Percentiles rank a stretch among this genome's conserved stretches.
Evolutionary conservation across 2,888 invertebrate species (phyloP).

Genomic region (Zygaena filipendulae): DNA sequence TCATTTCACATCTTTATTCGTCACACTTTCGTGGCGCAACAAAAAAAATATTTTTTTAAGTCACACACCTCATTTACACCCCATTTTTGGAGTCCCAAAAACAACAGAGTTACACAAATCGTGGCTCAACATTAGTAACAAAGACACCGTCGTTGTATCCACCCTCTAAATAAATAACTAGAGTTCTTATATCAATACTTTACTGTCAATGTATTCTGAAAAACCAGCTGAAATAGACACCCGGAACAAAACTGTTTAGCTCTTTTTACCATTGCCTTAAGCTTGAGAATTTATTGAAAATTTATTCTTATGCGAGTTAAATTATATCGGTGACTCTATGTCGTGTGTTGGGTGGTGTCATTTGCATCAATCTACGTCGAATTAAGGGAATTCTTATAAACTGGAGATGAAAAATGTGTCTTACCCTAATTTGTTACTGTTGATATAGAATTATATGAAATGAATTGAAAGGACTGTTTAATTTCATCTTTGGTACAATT

Average conservation of each 20-base stretch:
- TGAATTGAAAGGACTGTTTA: conserved; percentile 32
- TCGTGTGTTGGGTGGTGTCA: conserved; percentile 41
- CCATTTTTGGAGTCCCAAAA: too few relatives aligned
- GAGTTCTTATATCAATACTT: conserved; percentile 45
- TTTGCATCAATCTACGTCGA: conserved; percentile 57
- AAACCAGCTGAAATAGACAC: too few relatives aligned
- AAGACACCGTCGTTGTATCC: conserved; percentile 25
- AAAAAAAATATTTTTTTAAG: too few relatives aligned
- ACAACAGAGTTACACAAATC: conserved; percentile 12
- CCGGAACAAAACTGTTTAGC: too few relatives aligned
- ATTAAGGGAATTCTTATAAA: conserved; percentile 48
- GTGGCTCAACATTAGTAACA: conserved; percentile 23
- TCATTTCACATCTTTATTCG: too few relatives aligned
- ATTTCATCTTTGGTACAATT: too few relatives aligned
- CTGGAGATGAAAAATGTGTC: conserved; percentile 31
- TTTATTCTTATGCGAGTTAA: conserved; percentile 2
- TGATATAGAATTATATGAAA: too few relatives aligned
- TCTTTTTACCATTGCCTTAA: conserved; percentile 3
- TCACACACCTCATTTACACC: too few relatives aligned
- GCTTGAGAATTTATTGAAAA: conserved; percentile 6
- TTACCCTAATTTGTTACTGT: conserved; percentile 26
- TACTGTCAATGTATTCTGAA: conserved; percentile 34
- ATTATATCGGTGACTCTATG: conserved; percentile 18
- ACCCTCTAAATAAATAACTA: conserved; percentile 54
- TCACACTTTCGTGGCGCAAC: too few relatives aligned